Evolutionary conservation across 2,113 vertebrate species (phyloP), one percentile per base, ranked within the genome.

Genomic region (Orthonyx spaldingii): DNA sequence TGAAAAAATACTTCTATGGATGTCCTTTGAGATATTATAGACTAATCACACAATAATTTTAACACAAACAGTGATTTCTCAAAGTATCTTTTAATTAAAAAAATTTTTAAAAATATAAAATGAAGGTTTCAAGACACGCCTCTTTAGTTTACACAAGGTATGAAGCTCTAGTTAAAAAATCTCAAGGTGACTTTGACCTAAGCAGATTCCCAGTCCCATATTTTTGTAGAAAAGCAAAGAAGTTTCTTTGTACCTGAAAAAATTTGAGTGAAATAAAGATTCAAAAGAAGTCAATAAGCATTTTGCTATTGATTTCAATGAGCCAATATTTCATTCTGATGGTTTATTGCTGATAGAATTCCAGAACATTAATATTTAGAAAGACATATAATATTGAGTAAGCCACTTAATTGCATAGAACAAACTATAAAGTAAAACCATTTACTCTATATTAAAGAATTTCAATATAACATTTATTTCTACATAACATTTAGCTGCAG

Each of bases 271-370:
- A 94, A 91, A 65, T 74, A 75, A 71, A 84, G 77, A 91, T 84
- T 91, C 68, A 71, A 78, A 96, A 65, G 33, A 86, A 94, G 37
- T 91, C 91, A 93, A 87, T 92, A 91, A 80, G 76, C 55, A 84
- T 83, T 93, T 70, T 70, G 69, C 42, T 84, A 96, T 93, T 65
- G 95, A 95, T 89, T 94, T 87, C 37, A 77, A 65, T 7, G 42
- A 84, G 35, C 28, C 39, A 87, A 21, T 95, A 81, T 55, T 91
- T 94, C 95, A 93, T 87, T 65, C 55, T 81, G 72, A 86, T 92
- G 50, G 80, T 63, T 95, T 89, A 93, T 8, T 77, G 55, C 60
- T 84, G 59, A 91, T 35, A 89, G 50, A 81, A 89, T 87, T 96
- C 74, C 59, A 77, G 76, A 60, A 94, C 37, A 53, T 89, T 85